Base-by-base conservation (phyloP, 2,888 invertebrate genomes). In the Zygaena filipendulae region DNA sequence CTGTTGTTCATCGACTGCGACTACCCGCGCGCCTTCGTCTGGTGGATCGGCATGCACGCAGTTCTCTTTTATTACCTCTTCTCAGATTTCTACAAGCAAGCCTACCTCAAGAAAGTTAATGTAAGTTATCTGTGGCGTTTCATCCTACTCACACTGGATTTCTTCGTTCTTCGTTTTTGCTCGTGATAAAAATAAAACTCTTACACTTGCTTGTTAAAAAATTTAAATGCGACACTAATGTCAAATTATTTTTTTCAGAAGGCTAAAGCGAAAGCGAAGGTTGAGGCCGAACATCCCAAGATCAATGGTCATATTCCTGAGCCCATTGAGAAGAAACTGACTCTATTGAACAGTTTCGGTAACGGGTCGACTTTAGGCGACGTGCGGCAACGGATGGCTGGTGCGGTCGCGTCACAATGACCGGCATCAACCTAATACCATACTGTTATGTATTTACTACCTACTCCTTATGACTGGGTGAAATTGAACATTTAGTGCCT, bases 61-160 rank as follows among this genome's bases (percentile, higher is more conserved):
- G 81, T 95, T 14, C 88, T 97, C 82, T 97, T 97, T 84, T 92
- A 92, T 62, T 87, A 92, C 74, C 84, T 97, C 29, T 97, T 97
- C 84, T 89, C 90, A 1, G 87, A 92, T 59, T 97, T 97, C 83
- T 97, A 96, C 83, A 86, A 88, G 47, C 83, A 90, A 48, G 83
- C 90, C 3, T 92, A 92, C 66, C 62, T 66, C 40, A 84, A 81
- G 60, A 82, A 70, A 42, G 47, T 30, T 11, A 33, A 33, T 21
- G 40, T 36, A 11, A 23, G 29, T 16, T n/a, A n/a, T n/a, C n/a
- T n/a, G n/a, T n/a, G n/a, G n/a, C n/a, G n/a, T n/a, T n/a, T n/a
- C n/a, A n/a, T n/a, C n/a, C n/a, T n/a, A n/a, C n/a, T n/a, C n/a
- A n/a, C n/a, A n/a, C n/a, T n/a, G n/a, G n/a, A n/a, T n/a, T n/a